A percentile compares a stretch with the other conserved stretches of the same genome.
These are phyloP conservation scores for Liasis olivaceus DNA, from an alignment of 2,797 vertebrate species.

Conservation along the genomic window DNA sequence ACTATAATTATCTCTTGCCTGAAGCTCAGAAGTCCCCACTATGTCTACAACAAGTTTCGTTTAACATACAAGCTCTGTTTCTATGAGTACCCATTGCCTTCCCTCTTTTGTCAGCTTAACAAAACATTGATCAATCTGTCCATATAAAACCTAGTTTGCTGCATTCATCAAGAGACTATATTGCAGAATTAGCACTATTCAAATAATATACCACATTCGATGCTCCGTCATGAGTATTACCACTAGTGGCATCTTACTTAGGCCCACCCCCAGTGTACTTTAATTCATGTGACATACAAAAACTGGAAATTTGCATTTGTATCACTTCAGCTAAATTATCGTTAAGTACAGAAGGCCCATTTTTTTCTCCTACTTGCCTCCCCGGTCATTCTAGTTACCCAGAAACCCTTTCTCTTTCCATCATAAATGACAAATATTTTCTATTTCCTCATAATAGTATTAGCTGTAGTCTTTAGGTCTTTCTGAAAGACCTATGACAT, in stretches of 20 bases:
- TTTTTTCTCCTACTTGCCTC: background rate
- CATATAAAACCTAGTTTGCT: background rate
- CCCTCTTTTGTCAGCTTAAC: background rate
- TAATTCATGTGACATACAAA: background rate
- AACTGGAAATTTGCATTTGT: background rate
- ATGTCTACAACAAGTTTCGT: too few relatives aligned
- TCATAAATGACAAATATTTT: background rate
- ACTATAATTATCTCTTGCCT: background rate
- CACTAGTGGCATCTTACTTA: background rate
- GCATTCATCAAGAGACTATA: background rate
- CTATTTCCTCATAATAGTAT: constrained; percentile 54
- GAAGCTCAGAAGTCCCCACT: background rate
- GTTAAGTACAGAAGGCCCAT: background rate
- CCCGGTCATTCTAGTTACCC: background rate
- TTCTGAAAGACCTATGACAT: constrained; percentile 57
- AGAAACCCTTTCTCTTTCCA: background rate
- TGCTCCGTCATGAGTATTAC: background rate
- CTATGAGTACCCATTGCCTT: background rate
- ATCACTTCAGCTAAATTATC: background rate
- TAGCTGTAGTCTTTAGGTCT: constrained; percentile 68
- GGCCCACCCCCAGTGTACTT: background rate
- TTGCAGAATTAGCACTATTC: background rate
- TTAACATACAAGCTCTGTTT: background rate
- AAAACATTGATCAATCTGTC: background rate
- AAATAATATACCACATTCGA: background rate